Evolutionary conservation across 2,113 vertebrate species (phyloP), one percentile per base, ranked within the genome.

Genomic region (Sceloporus undulatus): DNA sequence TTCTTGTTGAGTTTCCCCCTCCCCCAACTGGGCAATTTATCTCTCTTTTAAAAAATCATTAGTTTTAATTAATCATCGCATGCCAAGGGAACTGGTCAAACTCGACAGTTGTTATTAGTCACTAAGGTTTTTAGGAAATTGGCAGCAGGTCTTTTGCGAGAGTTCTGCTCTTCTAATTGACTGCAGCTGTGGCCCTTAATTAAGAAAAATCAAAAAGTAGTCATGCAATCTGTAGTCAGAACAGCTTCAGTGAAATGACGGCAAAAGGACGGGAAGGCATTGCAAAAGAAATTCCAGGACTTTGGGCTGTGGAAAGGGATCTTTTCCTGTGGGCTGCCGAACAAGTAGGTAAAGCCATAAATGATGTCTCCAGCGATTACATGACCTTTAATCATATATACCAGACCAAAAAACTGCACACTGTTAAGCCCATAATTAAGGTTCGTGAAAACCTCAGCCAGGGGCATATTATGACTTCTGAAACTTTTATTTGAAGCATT

Each of bases 91-190:
- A 27, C 86, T 88, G 91, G 59, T 92, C 93, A 93, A 93, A 75
- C 5, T 87, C 62, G 85, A 52, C 19, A 23, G 86, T 91, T 73
- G 5, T 87, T 75, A 56, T 94, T 93, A 96, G 83, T 94, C 92
- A 94, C 65, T 0, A 9, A 82, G 77, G 79, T 87, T 93, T 62
- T 94, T 65, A 81, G 80, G 42, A 86, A 42, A 42, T 95, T 92
- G 75, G 85, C 81, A 89, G 92, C 0, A 29, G 5, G 21, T 95
- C 48, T 86, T 95, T 96, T 92, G 90, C 84, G 93, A 96, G 70
- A 66, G 89, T 94, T 93, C 80, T 95, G 84, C 87, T 90, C 54
- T 66, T 89, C 38, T 86, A 81, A 91, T 94, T 92, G 91, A 94
- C 76, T 90, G 34, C 89, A 92, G 40, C 54, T 92, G 87, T 77